A percentile compares a stretch with the other conserved stretches of the same genome.
These are phyloP conservation scores for Premnoplex brunnescens DNA, from an alignment of 2,797 vertebrate genomes.

Conservation along the genomic window DNA sequence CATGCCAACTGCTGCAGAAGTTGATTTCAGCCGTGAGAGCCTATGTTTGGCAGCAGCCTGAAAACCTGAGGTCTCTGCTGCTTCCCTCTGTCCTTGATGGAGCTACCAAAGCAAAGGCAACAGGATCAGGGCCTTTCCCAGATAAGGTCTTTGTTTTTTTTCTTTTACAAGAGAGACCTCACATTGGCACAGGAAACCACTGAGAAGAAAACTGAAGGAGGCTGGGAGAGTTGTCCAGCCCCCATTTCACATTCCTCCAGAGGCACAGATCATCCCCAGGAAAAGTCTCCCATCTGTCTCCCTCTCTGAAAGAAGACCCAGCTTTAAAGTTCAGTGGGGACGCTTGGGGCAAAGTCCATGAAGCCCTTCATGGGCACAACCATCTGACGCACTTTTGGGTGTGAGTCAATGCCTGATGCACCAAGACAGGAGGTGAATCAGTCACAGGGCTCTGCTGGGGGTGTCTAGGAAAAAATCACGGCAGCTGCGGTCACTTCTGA, in stretches of 20 bases:
- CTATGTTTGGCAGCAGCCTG: background rate
- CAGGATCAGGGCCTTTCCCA: background rate
- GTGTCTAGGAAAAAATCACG: background rate
- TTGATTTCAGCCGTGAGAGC: background rate
- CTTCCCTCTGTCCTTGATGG: background rate
- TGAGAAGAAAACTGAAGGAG: background rate
- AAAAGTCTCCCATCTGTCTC: background rate
- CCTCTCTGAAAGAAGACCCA: background rate
- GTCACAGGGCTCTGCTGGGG: slow-evolving; percentile 33
- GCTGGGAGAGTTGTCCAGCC: background rate
- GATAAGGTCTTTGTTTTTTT: background rate
- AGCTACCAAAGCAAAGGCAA: background rate
- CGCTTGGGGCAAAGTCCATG: background rate
- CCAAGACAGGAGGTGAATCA: slow-evolving; percentile 53
- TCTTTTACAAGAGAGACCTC: background rate
- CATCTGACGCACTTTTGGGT: background rate
- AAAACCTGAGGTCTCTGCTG: background rate
- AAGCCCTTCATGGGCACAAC: background rate
- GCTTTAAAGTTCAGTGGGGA: background rate
- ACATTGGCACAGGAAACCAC: background rate
- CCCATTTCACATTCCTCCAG: rapidly evolving
- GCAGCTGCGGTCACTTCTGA: background rate
- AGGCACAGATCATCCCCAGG: background rate
- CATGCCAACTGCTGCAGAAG: background rate
- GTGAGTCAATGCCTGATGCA: slow-evolving; percentile 55